These are phyloP conservation scores for Clarias macrocephalus DNA, from an alignment of 2,113 vertebrate genomes.

Conservation along the genomic window DNA sequence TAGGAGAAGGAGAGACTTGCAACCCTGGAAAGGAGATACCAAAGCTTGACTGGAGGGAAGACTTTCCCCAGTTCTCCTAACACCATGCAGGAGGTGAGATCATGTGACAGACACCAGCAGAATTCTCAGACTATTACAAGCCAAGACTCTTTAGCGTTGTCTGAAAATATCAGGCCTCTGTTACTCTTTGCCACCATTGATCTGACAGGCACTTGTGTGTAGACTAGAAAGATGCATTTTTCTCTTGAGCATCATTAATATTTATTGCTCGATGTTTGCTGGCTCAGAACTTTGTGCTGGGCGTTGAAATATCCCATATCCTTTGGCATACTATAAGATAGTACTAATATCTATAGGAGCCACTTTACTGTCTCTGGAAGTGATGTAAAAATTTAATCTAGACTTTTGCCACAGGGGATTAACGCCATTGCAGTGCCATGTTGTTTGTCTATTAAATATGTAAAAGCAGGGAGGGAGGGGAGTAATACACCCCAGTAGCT, in stretches of 20 bases:
- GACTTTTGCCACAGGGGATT: constrained; percentile 36
- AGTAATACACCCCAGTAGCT: constrained; percentile 7
- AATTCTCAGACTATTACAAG: neutral
- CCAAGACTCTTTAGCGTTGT: constrained; percentile 18
- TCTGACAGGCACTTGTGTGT: constrained; percentile 20
- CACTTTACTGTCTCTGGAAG: constrained; percentile 27
- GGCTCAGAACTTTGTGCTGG: constrained; percentile 30
- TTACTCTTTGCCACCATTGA: constrained; percentile 20
- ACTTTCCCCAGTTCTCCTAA: constrained; percentile 77
- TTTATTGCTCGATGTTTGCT: constrained; percentile 43
- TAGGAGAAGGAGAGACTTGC: constrained; percentile 89
- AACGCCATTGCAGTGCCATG: constrained; percentile 20
- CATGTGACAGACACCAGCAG: neutral
- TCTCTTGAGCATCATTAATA: constrained; percentile 40
- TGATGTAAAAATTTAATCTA: constrained; percentile 41
- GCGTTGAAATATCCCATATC: constrained; percentile 40
- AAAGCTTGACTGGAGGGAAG: constrained; percentile 76
- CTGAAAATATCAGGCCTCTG: constrained; percentile 27
- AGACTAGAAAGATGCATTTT: constrained; percentile 41
- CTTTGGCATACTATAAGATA: constrained; percentile 28
- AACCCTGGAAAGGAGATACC: constrained; percentile 81
- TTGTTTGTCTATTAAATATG: constrained; percentile 46
- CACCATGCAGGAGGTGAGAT: constrained; percentile 82
- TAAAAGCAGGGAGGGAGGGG: constrained; percentile 26
- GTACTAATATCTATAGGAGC: constrained; percentile 40